Base-by-base conservation (phyloP, 2,113 vertebrate genomes). In the Salvelinus namaycush region DNA sequence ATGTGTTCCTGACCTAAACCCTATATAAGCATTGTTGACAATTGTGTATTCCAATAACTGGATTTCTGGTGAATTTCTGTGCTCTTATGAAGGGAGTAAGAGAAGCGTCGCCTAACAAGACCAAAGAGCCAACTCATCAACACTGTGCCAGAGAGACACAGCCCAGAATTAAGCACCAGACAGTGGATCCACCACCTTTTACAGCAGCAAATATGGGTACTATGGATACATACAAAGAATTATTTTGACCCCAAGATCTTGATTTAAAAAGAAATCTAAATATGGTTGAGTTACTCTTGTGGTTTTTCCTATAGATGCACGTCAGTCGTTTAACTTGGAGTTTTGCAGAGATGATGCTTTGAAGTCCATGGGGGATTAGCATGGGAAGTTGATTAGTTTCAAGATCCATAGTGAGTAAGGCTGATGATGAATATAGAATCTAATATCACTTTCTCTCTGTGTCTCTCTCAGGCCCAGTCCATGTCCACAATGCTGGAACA, bases 401-500 rank as follows among this genome's bases (percentile, higher is more conserved):
- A 44, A 44, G 39, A 44, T 11, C 39, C 39, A 44, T 44, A 44
- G 39, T 44, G 39, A 44, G 11, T 44, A 44, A 44, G 39, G 39
- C 39, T 44, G 39, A 44, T 44, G 39, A 44, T n/a, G 4, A n/a
- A 16, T n/a, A 60, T 60, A 18, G 14, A 60, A 8, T 60, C 4
- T 20, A 18, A 59, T 20, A 51, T 14, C 39, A 60, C 16, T 4
- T 44, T 74, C 34, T 73, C 76, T 4, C 5, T 72, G 5, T 20
- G 34, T 60, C 70, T 79, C 34, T 76, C 54, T 54, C 49, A 94
- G 93, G 92, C 72, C 89, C 91, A 5, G 89, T 94, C 54, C 88
- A 94, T 26, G 90, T 94, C 67, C 88, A 94, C 75, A 91, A 91
- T 29, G 86, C 92, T 1, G 87, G 91, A 22, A 92, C 92, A 0